These are phyloP conservation scores for Anthopleura sola DNA, from an alignment of 64 coral and sea anemone genomes.

Conservation along the genomic window DNA sequence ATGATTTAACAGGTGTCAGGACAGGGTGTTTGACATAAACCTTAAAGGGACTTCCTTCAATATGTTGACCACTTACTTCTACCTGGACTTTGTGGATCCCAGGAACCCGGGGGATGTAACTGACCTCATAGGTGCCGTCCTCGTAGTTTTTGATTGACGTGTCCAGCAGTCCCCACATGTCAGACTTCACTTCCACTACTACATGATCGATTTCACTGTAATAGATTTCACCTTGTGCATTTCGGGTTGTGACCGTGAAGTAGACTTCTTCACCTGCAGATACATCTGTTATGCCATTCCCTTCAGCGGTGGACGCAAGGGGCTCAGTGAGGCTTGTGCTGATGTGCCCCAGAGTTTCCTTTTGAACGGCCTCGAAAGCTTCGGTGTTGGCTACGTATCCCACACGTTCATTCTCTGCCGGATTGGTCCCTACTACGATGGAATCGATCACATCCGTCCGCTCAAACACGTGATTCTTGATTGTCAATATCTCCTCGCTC, in stretches of 20 bases:
- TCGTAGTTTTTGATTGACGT: constrained; percentile 50
- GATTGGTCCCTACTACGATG: constrained; percentile 56
- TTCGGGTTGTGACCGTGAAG: constrained; percentile 69
- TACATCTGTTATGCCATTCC: constrained; percentile 56
- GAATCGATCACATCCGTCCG: constrained; percentile 29
- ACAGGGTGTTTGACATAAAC: constrained; percentile 71
- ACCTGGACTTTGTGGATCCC: constrained; percentile 61
- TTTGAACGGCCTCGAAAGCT: constrained; percentile 40
- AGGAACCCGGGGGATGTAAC: constrained; percentile 53
- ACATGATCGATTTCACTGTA: constrained; percentile 77
- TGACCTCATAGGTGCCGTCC: constrained; percentile 67
- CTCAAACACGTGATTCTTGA: constrained; percentile 62
- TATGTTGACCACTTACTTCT: constrained; percentile 72
- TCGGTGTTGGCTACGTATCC: constrained; percentile 64
- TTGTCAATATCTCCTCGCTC: constrained; percentile 64
- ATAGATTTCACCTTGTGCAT: constrained; percentile 70
- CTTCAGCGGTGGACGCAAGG: constrained; percentile 57
- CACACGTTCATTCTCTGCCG: constrained; percentile 61
- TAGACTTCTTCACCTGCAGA: constrained; percentile 76
- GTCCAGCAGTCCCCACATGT: constrained; percentile 62
- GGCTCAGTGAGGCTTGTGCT: constrained; percentile 71
- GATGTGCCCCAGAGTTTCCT: constrained; percentile 55
- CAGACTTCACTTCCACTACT: constrained; percentile 49
- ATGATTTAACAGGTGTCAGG: constrained; percentile 74
- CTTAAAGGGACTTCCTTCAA: constrained; percentile 61